Evolutionary conservation across 2,113 vertebrate genomes (phyloP).

Genomic region (Sylvia atricapilla): DNA sequence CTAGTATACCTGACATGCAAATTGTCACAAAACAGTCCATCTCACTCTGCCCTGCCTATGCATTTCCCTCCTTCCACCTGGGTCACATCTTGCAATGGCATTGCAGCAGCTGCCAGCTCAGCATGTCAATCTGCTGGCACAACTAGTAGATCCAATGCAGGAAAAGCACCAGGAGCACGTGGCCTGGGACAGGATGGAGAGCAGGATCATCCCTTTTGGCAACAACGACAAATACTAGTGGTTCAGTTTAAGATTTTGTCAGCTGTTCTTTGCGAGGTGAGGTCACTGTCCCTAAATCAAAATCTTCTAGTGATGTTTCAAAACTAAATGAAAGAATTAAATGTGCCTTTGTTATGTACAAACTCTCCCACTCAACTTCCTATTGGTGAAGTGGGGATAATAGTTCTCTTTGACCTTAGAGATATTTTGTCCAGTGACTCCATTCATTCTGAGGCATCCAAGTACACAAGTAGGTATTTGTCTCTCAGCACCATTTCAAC

Average conservation of each 20-base stretch:
- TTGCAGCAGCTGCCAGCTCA: neutral
- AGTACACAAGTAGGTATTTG: neutral
- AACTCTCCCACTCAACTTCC: neutral
- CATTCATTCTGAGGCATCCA: neutral
- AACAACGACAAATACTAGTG: neutral
- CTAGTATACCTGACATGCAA: accelerated
- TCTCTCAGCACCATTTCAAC: neutral
- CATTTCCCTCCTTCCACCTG: neutral
- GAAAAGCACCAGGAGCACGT: neutral
- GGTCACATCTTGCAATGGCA: neutral
- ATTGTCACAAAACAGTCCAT: neutral
- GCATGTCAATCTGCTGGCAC: neutral
- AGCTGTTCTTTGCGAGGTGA: neutral
- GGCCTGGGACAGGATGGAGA: neutral
- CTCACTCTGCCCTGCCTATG: accelerated
- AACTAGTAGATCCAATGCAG: neutral
- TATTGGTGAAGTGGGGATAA: neutral
- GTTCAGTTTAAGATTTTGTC: neutral
- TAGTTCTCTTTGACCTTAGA: neutral
- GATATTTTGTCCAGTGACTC: neutral
- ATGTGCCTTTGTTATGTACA: neutral
- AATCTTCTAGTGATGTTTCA: neutral
- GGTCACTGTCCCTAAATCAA: neutral
- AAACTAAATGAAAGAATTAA: neutral
- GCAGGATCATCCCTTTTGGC: neutral